Evolutionary conservation across 2,888 invertebrate genomes (phyloP).

Genomic region (Caenorhabditis sinica): DNA sequence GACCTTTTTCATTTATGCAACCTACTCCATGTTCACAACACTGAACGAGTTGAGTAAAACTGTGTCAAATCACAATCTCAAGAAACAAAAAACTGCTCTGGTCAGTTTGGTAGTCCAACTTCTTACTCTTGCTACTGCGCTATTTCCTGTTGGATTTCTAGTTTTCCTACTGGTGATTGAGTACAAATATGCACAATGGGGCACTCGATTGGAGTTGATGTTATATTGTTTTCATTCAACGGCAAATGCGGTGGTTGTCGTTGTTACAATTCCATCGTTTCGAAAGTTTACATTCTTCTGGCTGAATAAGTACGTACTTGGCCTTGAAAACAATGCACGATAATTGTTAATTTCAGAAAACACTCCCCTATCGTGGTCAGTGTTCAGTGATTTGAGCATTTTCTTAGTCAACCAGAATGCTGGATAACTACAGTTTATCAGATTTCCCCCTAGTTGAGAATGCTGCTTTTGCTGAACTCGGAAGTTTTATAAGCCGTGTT

Average conservation of each 20-base stretch:
- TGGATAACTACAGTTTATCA: no score
- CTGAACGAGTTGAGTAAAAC: neutral
- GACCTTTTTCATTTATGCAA: neutral
- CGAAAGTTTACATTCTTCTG: neutral
- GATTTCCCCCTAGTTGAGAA: no score
- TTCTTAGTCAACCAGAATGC: no score
- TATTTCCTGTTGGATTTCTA: neutral
- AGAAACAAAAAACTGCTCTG: conserved; percentile 2
- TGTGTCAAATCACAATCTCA: neutral
- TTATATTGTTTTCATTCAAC: neutral
- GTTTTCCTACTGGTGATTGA: neutral
- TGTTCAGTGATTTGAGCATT: no score
- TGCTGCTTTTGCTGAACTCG: no score
- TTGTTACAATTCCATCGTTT: neutral
- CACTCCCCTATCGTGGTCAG: no score
- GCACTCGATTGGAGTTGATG: no score
- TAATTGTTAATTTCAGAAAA: no score
- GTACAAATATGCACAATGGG: neutral
- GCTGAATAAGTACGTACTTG: neutral
- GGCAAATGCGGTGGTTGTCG: neutral
- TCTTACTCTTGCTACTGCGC: neutral
- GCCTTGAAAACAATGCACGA: no score
- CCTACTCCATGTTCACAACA: neutral
- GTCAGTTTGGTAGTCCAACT: conserved; percentile 5
- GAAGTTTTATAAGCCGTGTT: no score